A percentile compares a stretch with the other conserved stretches of the same genome.
These are phyloP conservation scores for Drosophila bunnanda DNA, from an alignment of 2,888 invertebrate species.

Conservation along the genomic window DNA sequence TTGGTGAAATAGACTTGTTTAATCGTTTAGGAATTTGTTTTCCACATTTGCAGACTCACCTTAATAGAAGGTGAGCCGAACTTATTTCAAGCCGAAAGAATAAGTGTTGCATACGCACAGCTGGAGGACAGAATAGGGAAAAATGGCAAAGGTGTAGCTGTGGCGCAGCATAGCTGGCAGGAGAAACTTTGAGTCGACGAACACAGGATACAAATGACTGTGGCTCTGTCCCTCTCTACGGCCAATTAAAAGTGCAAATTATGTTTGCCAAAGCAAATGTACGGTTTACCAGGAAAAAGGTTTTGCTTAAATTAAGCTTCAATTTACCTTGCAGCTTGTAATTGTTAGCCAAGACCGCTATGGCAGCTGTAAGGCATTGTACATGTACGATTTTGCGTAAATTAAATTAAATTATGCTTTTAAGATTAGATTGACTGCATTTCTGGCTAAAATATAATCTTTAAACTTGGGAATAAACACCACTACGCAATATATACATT, in stretches of 20 bases:
- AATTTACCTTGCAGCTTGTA: not conserved
- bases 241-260: slow-evolving; percentile 7
- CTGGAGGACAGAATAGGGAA: not conserved
- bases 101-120: not conserved
- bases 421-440: not conserved
- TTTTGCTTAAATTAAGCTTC: not conserved
- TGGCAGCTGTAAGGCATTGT: not conserved
- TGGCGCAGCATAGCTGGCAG: not conserved
- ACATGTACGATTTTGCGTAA: not conserved
- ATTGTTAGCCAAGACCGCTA: not conserved
- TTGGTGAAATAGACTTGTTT: not conserved
- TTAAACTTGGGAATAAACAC: not conserved
- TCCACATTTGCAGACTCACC: not conserved
- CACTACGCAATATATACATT: not conserved
- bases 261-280: not conserved
- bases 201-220: not conserved
- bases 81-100: not conserved
- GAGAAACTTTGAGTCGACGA: not conserved
- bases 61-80: not conserved
- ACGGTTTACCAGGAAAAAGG: not conserved
- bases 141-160: not conserved
- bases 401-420: not conserved
- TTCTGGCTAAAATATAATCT: not conserved
- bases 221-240: not conserved
- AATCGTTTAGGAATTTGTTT: not conserved